A percentile compares a stretch with the other conserved stretches of the same genome.
phyloP scores from a whole-genome alignment of 1,140 invertebrate species.

The Stenopsyche tienmushanensis region DNA sequence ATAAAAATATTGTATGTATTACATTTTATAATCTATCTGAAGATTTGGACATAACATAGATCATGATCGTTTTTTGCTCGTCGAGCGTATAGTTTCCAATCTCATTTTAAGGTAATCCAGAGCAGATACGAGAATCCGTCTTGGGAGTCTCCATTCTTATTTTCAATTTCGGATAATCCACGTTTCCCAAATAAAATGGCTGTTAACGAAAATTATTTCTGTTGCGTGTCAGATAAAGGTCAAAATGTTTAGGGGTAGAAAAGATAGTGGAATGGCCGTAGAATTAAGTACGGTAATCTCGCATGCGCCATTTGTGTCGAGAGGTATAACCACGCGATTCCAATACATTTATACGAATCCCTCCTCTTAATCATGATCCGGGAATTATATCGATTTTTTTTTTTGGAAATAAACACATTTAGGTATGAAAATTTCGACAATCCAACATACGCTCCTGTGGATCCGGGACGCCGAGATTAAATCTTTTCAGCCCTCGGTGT shows the following conservation, averaged over 20 bases:
- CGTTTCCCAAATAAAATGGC: constrained; percentile 26
- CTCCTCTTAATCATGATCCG: neutral
- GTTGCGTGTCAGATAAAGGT: constrained; percentile 22
- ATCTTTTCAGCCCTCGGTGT: neutral
- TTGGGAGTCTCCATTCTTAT: constrained; percentile 3
- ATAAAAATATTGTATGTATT: too few relatives aligned
- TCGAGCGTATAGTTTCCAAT: neutral
- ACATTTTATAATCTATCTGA: too few relatives aligned
- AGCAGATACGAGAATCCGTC: neutral
- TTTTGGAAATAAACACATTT: neutral
- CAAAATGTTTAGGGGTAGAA: neutral
- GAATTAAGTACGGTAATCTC: neutral
- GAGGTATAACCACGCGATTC: neutral
- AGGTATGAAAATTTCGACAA: too few relatives aligned
- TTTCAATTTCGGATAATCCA: constrained; percentile 28
- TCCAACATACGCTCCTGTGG: neutral
- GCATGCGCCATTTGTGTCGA: neutral
- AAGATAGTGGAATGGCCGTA: neutral
- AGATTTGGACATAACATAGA: too few relatives aligned
- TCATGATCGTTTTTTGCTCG: neutral
- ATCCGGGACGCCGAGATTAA: neutral
- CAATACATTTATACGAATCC: neutral
- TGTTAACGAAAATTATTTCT: constrained; percentile 22
- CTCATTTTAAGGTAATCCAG: neutral
- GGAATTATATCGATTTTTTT: neutral